A percentile compares a stretch with the other conserved stretches of the same genome.
Conservation (phyloP, 2,113 vertebrate species). For the Cnemophilus loriae region DNA sequence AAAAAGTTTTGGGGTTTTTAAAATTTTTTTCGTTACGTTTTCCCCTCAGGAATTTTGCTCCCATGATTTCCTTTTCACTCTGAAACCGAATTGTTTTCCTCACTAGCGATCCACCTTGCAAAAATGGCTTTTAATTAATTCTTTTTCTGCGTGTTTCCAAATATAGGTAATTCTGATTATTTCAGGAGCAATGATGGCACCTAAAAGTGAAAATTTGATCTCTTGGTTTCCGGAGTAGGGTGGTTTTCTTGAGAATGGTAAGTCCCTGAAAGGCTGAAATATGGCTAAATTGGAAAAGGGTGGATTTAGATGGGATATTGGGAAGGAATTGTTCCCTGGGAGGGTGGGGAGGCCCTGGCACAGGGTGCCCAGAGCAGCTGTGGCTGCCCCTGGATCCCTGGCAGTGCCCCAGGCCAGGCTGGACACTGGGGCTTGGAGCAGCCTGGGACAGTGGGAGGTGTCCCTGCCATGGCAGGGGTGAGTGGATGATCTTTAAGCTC, state of each 20-base stretch:
- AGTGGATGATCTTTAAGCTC: fast-evolving
- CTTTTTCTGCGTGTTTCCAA: neutral
- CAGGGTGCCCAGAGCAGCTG: neutral
- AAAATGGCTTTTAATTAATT: neutral
- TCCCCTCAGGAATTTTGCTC: neutral
- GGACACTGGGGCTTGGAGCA: neutral
- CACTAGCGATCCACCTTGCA: fast-evolving
- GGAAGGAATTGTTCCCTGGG: neutral
- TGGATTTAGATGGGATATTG: fast-evolving
- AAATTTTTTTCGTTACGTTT: neutral
- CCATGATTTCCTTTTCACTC: neutral
- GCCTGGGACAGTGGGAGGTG: neutral
- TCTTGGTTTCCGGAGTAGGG: neutral
- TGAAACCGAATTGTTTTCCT: neutral
- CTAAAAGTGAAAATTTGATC: neutral
- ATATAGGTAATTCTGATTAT: neutral
- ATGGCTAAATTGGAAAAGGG: neutral
- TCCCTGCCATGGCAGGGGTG: neutral
- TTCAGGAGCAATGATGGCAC: neutral
- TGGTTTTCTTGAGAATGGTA: neutral
- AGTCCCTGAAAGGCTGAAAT: neutral
- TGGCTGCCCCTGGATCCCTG: neutral
- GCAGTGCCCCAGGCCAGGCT: neutral
- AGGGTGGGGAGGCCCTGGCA: neutral
- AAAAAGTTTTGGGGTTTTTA: neutral